Percentiles rank a stretch among this genome's conserved stretches.
Evolutionary conservation across 2,113 vertebrate genomes (phyloP).

Genomic region (Clinocottus analis): DNA sequence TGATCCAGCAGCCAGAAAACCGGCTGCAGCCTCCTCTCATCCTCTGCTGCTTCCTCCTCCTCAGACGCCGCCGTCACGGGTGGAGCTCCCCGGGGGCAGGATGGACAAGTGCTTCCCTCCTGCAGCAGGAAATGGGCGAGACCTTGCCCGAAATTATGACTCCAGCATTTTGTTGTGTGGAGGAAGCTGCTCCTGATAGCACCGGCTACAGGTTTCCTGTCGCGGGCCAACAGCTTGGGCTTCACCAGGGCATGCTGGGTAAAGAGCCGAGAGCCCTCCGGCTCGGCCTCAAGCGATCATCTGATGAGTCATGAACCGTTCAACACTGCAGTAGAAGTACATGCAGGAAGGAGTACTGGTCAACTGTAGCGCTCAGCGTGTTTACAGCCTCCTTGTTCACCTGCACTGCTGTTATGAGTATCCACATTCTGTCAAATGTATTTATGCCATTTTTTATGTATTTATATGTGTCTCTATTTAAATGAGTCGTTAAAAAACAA

Average conservation of each 20-base stretch:
- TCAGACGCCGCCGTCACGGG: slow-evolving; percentile 44
- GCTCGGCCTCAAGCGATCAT: background rate
- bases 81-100: slow-evolving; percentile 74
- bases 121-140: slow-evolving; percentile 94
- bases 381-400: no score
- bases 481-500: no score
- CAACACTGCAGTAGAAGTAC: background rate
- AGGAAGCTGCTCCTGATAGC: slow-evolving; percentile 96
- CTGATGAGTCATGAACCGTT: background rate
- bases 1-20: no score
- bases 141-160: slow-evolving; percentile 88
- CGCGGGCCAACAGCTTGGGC: slow-evolving; percentile 85
- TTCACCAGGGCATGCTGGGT: slow-evolving; percentile 76
- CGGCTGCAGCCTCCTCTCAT: no score
- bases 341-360: no score
- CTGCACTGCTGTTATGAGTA: no score
- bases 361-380: no score
- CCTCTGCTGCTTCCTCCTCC: no score
- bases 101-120: slow-evolving; percentile 83
- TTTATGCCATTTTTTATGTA: no score
- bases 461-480: no score
- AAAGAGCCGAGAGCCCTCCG: slow-evolving; percentile 26
- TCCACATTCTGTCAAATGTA: no score
- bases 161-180: slow-evolving; percentile 85
- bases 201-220: slow-evolving; percentile 92